Evolutionary conservation across 2,888 invertebrate species (phyloP).

Genomic region (Cenopis cana): DNA sequence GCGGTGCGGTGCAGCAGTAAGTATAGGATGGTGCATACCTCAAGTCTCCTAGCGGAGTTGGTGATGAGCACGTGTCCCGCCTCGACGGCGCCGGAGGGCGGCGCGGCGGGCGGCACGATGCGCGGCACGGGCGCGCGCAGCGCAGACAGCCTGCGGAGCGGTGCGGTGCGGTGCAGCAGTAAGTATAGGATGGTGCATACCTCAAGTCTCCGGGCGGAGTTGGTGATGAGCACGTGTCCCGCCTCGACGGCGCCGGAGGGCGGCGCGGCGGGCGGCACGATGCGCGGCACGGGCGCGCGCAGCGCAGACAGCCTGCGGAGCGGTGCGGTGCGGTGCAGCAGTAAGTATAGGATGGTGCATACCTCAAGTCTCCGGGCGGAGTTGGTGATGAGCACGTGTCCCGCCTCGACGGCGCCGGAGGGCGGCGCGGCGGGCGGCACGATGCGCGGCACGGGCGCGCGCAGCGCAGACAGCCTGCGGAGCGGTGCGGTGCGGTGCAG

Average conservation of each 20-base stretch:
- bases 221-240: constrained; percentile 89
- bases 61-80: constrained; percentile 88
- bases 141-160: constrained; percentile 87
- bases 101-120: constrained; percentile 96
- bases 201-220: constrained; percentile 95
- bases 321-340: too few relatives aligned
- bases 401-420: constrained; percentile 82
- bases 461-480: constrained; percentile 89
- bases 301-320: constrained; percentile 88
- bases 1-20: too few relatives aligned
- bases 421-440: constrained; percentile 96
- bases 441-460: constrained; percentile 93
- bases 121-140: constrained; percentile 92
- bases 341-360: too few relatives aligned
- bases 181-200: not conserved
- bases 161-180: too few relatives aligned
- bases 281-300: constrained; percentile 92
- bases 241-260: constrained; percentile 86
- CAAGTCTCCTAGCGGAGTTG: constrained; percentile 95
- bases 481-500: too few relatives aligned
- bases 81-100: constrained; percentile 87
- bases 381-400: constrained; percentile 91
- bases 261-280: constrained; percentile 96
- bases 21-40: constrained; percentile 67
- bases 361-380: constrained; percentile 93